Percentiles rank a stretch among this genome's conserved stretches.
phyloP scores from a whole-genome alignment of 2,797 vertebrate species.

The Gymnothorax reevesii region DNA sequence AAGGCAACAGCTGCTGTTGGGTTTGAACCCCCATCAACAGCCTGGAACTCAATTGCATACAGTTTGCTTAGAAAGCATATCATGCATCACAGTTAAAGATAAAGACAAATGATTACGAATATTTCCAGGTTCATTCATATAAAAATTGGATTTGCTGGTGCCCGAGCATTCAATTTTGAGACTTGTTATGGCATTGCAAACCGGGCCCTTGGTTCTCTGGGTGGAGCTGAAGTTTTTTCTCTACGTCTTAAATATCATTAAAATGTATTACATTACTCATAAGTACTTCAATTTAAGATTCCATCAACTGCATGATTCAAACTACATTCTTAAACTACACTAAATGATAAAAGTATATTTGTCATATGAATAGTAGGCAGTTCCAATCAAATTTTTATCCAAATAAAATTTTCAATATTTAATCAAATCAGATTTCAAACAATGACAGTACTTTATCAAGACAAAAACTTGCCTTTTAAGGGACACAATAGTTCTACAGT shows the following conservation, averaged over 20 bases:
- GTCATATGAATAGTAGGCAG: not conserved
- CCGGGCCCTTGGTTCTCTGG: not conserved
- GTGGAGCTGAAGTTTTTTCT: not conserved
- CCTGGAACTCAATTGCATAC: not conserved
- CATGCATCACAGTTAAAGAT: not conserved
- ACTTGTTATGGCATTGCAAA: not conserved
- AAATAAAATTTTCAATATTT: not conserved
- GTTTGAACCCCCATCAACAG: not conserved
- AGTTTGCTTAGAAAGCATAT: not conserved
- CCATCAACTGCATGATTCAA: not conserved
- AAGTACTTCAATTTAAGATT: not conserved
- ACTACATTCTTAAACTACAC: no score
- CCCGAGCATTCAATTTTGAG: not conserved
- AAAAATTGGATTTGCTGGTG: not conserved
- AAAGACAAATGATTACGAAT: not conserved
- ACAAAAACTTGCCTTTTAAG: no score
- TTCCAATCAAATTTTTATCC: not conserved
- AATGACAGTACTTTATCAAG: no score
- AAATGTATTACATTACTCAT: not conserved
- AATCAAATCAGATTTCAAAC: not conserved
- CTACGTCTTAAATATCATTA: not conserved
- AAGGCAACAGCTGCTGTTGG: not conserved
- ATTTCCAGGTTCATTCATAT: not conserved
- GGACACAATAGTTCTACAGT: no score
- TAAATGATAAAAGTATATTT: not conserved